Conservation (phyloP, 2,888 invertebrate genomes). For the Patella pellucida region DNA sequence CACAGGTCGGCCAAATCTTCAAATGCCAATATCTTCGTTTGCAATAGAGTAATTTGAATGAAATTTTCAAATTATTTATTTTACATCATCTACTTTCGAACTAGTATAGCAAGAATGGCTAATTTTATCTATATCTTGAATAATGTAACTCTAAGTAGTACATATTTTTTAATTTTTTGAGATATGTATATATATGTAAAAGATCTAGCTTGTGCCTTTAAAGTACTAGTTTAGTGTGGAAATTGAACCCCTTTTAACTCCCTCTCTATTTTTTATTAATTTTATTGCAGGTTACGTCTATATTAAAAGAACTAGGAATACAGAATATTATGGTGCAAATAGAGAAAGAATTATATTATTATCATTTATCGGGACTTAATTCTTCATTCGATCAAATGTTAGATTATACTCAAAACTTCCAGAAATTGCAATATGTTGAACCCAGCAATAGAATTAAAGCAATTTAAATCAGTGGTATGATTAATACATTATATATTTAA, state of each 20-base stretch:
- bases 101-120: too few relatives aligned
- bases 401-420: conserved; percentile 36
- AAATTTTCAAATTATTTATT: too few relatives aligned
- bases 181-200: too few relatives aligned
- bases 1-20: too few relatives aligned
- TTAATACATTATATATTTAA: too few relatives aligned
- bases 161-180: background rate
- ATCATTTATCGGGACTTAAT: conserved; percentile 71
- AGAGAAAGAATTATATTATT: conserved; percentile 72
- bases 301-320: conserved; percentile 70
- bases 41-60: too few relatives aligned
- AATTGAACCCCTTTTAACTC: background rate
- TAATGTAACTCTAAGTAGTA: too few relatives aligned
- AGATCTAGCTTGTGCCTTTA: background rate
- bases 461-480: background rate
- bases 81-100: too few relatives aligned
- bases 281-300: conserved; percentile 58
- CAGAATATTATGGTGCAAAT: conserved; percentile 72
- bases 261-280: conserved; percentile 11
- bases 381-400: conserved; percentile 54
- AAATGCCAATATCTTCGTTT: too few relatives aligned
- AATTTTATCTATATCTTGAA: too few relatives aligned
- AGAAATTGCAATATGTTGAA: conserved; percentile 14
- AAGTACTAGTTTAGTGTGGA: background rate
- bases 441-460: conserved; percentile 4